Conservation (phyloP, 2,113 vertebrate genomes). For the Prietella phreatophila region DNA sequence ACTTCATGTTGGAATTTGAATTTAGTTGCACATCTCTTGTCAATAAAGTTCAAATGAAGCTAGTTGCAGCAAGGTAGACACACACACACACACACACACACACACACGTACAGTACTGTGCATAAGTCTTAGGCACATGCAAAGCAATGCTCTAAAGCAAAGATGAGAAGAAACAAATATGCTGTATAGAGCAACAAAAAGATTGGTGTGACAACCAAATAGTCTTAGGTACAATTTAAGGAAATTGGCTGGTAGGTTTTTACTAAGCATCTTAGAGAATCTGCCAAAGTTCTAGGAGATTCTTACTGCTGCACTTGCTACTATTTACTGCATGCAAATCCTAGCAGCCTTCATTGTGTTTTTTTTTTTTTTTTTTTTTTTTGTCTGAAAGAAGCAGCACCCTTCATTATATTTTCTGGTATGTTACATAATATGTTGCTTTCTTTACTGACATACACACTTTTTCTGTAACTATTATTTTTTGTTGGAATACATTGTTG, state of each 20-base stretch:
- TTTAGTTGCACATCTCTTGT: constrained; percentile 85
- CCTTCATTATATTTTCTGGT: not conserved
- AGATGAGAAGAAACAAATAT: not conserved
- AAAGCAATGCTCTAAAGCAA: not conserved
- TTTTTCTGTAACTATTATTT: not conserved
- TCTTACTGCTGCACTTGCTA: not conserved
- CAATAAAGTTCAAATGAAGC: constrained; percentile 74
- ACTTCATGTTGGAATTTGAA: constrained; percentile 88
- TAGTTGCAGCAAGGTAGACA: constrained; percentile 79
- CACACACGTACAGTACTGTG: not conserved
- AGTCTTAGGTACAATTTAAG: not conserved
- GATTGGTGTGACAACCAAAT: not conserved
- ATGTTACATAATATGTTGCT: not conserved
- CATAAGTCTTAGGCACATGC: not conserved
- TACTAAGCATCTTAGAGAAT: not conserved
- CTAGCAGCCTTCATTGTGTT: not conserved
- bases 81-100: not conserved
- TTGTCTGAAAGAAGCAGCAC: not conserved
- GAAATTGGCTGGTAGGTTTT: not conserved
- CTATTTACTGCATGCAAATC: not conserved
- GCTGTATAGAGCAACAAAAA: not conserved
- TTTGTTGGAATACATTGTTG: not conserved
- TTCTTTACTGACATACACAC: not conserved
- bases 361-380: not conserved
- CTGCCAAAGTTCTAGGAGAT: not conserved